Evolutionary conservation across 2,797 vertebrate genomes (phyloP).

Genomic region (Prionace glauca): DNA sequence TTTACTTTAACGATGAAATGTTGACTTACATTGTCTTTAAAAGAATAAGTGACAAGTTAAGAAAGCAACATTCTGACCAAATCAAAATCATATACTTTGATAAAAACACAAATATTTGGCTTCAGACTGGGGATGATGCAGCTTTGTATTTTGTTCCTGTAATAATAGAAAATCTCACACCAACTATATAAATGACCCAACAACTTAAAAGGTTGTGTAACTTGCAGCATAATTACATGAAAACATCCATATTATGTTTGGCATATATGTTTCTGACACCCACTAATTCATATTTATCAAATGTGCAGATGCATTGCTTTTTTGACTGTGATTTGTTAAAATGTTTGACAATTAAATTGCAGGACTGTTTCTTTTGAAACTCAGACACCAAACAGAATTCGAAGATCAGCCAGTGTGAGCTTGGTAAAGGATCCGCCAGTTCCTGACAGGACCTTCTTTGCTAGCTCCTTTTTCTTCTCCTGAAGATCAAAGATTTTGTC

Average conservation of each 20-base stretch:
- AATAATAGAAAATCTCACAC: background rate
- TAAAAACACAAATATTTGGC: background rate
- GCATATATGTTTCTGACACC: background rate
- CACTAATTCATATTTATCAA: background rate
- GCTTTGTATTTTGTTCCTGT: background rate
- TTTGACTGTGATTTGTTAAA: background rate
- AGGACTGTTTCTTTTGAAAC: background rate
- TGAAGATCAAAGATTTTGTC: conserved; percentile 85
- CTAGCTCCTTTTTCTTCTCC: conserved; percentile 80
- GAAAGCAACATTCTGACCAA: background rate
- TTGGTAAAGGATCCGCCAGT: conserved; percentile 67
- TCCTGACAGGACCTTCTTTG: conserved; percentile 80
- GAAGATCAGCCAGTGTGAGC: conserved; percentile 80
- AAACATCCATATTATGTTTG: background rate
- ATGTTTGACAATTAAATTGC: background rate
- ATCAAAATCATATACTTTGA: background rate
- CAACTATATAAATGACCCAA: background rate
- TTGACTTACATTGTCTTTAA: background rate
- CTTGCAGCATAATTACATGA: background rate
- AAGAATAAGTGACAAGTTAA: background rate
- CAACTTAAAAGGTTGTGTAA: background rate
- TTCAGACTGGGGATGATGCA: background rate
- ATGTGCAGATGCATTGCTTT: background rate
- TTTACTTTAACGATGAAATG: background rate
- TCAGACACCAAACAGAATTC: conserved; percentile 72